Percentiles rank a stretch among this genome's conserved stretches.
phyloP scores from a whole-genome alignment of 2,113 vertebrate genomes.

The Miniopterus natalensis region DNA sequence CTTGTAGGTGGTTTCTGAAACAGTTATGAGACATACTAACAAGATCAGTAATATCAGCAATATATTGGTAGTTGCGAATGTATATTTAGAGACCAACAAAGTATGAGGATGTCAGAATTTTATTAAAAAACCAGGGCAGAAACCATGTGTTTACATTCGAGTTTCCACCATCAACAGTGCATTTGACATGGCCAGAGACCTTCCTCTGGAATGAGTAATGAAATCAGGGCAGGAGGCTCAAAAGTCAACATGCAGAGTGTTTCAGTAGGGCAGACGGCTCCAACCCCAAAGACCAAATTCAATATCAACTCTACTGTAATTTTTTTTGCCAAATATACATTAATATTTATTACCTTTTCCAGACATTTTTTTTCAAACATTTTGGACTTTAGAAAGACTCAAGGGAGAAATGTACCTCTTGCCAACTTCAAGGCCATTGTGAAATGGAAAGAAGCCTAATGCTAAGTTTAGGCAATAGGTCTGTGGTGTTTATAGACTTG shows the following conservation, averaged over 20 bases:
- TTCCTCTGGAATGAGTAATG: background rate
- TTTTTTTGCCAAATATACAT: background rate
- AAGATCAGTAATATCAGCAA: background rate
- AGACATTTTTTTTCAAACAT: background rate
- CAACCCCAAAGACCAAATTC: background rate
- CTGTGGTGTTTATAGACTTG: background rate
- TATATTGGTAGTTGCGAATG: background rate
- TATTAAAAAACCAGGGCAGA: background rate
- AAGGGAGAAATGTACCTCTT: background rate
- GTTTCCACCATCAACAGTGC: background rate
- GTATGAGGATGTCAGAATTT: background rate
- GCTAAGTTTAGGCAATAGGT: background rate
- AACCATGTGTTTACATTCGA: background rate
- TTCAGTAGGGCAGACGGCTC: background rate
- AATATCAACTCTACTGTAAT: background rate
- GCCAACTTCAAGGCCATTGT: constrained; percentile 7
- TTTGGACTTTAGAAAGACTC: background rate
- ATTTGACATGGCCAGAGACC: background rate
- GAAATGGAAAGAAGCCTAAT: constrained; percentile 7
- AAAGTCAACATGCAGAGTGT: background rate
- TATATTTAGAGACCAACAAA: constrained; percentile 15
- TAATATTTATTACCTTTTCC: background rate
- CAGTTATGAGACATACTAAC: background rate
- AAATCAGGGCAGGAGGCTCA: background rate
- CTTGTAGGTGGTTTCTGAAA: background rate